Evolutionary conservation across 2,113 vertebrate genomes (phyloP).

Genomic region (Chionodraco myersi): DNA sequence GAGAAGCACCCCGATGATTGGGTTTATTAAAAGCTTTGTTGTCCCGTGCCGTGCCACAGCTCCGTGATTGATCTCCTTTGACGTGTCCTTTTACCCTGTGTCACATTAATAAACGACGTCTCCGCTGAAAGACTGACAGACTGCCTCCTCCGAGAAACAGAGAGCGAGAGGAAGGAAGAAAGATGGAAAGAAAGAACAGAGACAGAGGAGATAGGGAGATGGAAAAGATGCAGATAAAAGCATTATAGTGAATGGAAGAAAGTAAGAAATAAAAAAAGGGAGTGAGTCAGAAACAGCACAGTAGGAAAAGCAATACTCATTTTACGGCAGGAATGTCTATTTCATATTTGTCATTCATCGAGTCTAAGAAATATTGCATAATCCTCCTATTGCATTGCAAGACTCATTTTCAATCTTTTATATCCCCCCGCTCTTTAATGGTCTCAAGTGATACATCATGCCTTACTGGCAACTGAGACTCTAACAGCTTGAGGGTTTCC

Average conservation of each 20-base stretch:
- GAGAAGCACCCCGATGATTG: slow-evolving; percentile 66
- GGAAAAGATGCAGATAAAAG: slow-evolving; percentile 23
- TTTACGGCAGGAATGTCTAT: slow-evolving; percentile 30
- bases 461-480: slow-evolving; percentile 32
- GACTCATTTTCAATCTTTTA: slow-evolving; percentile 14
- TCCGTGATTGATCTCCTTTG: slow-evolving; percentile 76
- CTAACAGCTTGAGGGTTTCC: slow-evolving; percentile 39
- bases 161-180: slow-evolving; percentile 22
- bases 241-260: not conserved
- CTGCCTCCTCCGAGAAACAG: slow-evolving; percentile 47
- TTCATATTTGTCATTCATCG: slow-evolving; percentile 28
- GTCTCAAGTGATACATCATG: slow-evolving; percentile 20
- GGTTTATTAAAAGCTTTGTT: slow-evolving; percentile 75
- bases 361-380: slow-evolving; percentile 30
- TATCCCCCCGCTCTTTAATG: slow-evolving; percentile 4
- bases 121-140: slow-evolving; percentile 74
- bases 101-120: slow-evolving; percentile 79
- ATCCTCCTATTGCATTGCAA: slow-evolving; percentile 21
- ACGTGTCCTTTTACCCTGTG: slow-evolving; percentile 81
- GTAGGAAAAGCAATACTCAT: slow-evolving; percentile 16
- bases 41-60: slow-evolving; percentile 58
- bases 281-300: not conserved
- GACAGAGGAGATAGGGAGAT: slow-evolving; percentile 9
- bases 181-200: slow-evolving; percentile 5
- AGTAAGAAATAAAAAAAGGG: not conserved